Percentiles rank a stretch among this genome's conserved stretches.
Evolutionary conservation across 1,140 invertebrate genomes (phyloP).

Genomic region (Steinernema feltiae): DNA sequence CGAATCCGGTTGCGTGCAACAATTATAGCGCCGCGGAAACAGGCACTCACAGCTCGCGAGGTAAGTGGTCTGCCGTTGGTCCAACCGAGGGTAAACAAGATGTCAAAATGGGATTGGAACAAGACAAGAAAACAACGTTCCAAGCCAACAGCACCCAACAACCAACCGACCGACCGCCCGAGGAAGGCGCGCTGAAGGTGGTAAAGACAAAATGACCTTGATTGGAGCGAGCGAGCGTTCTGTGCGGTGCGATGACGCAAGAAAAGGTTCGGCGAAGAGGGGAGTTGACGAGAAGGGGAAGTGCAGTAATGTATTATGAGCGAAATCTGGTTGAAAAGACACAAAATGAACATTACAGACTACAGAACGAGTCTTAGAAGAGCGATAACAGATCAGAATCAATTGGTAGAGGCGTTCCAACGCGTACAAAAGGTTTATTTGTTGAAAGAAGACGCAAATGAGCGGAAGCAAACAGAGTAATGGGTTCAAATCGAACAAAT

Average conservation of each 20-base stretch:
- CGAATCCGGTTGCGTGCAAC: neutral
- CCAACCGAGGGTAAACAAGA: neutral
- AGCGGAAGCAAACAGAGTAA: too few species aligned
- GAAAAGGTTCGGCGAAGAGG: neutral
- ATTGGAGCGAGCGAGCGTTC: neutral
- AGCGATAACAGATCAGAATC: too few species aligned
- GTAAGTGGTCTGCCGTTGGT: too few species aligned
- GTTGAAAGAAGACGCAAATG: too few species aligned
- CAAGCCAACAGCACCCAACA: neutral
- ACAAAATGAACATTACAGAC: neutral
- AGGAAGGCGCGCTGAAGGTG: neutral
- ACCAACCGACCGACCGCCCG: neutral
- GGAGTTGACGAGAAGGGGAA: neutral
- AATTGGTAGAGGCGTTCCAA: neutral
- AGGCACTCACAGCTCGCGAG: too few species aligned
- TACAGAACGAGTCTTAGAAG: neutral
- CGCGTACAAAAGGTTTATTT: neutral
- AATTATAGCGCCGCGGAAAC: neutral
- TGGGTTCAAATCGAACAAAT: too few species aligned
- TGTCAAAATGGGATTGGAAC: neutral
- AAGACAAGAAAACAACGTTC: neutral
- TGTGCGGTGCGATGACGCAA: neutral
- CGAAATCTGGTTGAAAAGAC: neutral
- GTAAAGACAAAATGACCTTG: neutral
- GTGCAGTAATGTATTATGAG: neutral